Percentiles rank a stretch among this genome's conserved stretches.
phyloP scores from a whole-genome alignment of 2,797 vertebrate species.

The Pterois miles region DNA sequence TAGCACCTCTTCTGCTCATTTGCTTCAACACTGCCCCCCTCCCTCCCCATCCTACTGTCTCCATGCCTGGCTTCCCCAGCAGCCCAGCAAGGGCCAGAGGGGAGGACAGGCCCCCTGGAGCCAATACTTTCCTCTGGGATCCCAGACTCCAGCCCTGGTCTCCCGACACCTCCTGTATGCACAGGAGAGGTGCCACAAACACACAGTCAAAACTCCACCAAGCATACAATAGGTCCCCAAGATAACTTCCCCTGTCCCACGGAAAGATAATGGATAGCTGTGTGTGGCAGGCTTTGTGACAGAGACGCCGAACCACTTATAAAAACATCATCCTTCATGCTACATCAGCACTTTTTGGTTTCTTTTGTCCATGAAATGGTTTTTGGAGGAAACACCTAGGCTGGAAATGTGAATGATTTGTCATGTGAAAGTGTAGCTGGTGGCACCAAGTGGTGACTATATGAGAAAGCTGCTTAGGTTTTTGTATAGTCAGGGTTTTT shows the following conservation, averaged over 20 bases:
- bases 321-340: constrained; percentile 76
- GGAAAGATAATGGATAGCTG: constrained; percentile 77
- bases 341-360: constrained; percentile 80
- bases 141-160: constrained; percentile 66
- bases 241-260: constrained; percentile 80
- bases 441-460: constrained; percentile 44
- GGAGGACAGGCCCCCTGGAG: constrained; percentile 84
- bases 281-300: constrained; percentile 63
- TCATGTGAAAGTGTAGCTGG: constrained; percentile 58
- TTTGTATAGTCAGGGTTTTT: constrained; percentile 23
- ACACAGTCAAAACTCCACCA: constrained; percentile 75
- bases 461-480: constrained; percentile 33
- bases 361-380: constrained; percentile 67
- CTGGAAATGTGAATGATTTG: constrained; percentile 73
- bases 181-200: constrained; percentile 82
- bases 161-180: constrained; percentile 85
- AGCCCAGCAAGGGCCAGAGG: constrained; percentile 67
- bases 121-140: constrained; percentile 88
- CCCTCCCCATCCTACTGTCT: constrained; percentile 74
- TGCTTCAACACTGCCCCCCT: constrained; percentile 29
- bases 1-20: constrained; percentile 72
- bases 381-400: constrained; percentile 68
- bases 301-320: constrained; percentile 72
- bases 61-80: constrained; percentile 74
- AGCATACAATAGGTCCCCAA: constrained; percentile 79